phyloP scores from a whole-genome alignment of 2,797 vertebrate species.

The Intellagama lesueurii region DNA sequence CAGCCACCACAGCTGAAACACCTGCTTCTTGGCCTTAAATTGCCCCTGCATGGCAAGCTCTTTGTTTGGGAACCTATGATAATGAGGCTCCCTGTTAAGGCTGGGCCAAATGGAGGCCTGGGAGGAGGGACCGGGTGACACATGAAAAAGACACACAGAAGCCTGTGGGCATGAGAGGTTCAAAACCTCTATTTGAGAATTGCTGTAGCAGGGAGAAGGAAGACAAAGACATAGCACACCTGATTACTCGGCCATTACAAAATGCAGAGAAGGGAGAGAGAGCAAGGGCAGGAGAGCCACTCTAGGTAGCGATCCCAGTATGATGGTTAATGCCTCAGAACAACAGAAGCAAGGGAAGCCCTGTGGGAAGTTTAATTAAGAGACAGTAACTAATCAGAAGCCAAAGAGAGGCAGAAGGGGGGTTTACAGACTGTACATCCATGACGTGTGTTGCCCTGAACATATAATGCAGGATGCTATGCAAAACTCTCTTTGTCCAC shows the following conservation, averaged over 20 bases:
- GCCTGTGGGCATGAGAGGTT: constrained; percentile 24
- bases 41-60: constrained; percentile 13
- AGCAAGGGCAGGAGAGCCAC: constrained; percentile 37
- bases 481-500: neutral
- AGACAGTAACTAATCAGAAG: constrained; percentile 41
- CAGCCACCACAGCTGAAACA: neutral
- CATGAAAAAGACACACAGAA: neutral
- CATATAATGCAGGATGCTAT: no score
- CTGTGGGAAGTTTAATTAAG: constrained; percentile 57
- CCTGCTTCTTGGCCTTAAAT: constrained; percentile 40
- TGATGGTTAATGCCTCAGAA: constrained; percentile 13
- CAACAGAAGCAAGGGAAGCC: constrained; percentile 24
- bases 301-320: no score
- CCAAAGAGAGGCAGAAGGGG: neutral
- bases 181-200: constrained; percentile 10
- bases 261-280: constrained; percentile 22
- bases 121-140: no score
- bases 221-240: constrained; percentile 41
- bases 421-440: no score
- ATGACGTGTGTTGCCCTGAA: no score
- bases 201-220: neutral
- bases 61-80: constrained; percentile 2
- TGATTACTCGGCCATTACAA: constrained; percentile 50
- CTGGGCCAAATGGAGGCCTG: neutral
- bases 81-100: neutral